Conservation (phyloP, 2,113 vertebrate species). For the Myrmecobius fasciatus region DNA sequence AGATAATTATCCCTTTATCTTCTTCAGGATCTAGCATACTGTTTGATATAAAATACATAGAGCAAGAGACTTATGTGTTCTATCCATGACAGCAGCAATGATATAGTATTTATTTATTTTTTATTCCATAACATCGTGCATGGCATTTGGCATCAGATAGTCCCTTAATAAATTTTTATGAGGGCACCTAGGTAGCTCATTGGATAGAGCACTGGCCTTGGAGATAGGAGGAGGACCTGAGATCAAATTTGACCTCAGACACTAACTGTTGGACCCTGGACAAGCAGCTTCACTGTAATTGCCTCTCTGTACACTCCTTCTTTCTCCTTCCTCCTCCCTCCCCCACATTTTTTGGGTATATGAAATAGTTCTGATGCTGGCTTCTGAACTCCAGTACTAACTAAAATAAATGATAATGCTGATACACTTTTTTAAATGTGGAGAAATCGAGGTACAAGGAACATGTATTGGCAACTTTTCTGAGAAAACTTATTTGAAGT, state of each 20-base stretch:
- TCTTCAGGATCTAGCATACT: not conserved
- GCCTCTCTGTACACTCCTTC: too few species aligned
- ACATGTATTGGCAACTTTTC: conserved; percentile 13
- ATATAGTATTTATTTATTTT: not conserved
- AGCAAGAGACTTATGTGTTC: not conserved
- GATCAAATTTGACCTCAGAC: not conserved
- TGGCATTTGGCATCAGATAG: not conserved
- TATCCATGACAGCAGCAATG: not conserved
- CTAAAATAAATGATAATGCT: conserved; percentile 4
- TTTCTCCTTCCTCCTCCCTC: too few species aligned
- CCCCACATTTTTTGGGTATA: not conserved
- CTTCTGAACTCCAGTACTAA: conserved; percentile 51
- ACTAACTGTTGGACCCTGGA: not conserved
- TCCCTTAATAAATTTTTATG: not conserved
- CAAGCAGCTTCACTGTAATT: not conserved
- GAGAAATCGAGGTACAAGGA: conserved; percentile 45
- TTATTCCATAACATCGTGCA: not conserved
- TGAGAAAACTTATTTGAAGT: conserved; percentile 35
- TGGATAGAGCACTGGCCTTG: not conserved
- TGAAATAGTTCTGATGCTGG: conserved; percentile 32
- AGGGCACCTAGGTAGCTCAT: not conserved
- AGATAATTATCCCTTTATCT: not conserved
- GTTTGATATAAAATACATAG: not conserved
- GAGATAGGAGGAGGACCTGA: not conserved
- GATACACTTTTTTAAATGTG: conserved; percentile 16